Percentiles rank a stretch among this genome's conserved stretches.
These are phyloP conservation scores for Cephalopterus ornatus DNA, from an alignment of 2,113 vertebrate species.

Conservation along the genomic window DNA sequence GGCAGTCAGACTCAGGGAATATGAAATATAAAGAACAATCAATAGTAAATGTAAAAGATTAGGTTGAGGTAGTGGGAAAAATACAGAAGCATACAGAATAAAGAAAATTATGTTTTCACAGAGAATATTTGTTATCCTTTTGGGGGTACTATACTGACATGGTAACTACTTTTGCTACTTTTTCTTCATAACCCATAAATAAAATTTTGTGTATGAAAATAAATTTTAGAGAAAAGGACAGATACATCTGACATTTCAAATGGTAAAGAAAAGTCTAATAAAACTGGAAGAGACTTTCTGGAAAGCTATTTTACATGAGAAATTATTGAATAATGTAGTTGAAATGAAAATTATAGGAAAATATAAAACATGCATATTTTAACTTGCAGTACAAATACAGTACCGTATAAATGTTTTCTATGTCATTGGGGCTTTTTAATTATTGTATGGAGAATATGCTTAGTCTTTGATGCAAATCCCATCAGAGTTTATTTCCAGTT, in stretches of 20 bases:
- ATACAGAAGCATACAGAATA: not conserved
- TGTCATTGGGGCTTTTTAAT: not conserved
- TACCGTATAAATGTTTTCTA: not conserved
- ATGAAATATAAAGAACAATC: not conserved
- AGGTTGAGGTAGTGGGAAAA: not conserved
- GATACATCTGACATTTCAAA: not conserved
- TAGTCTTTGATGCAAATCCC: not conserved
- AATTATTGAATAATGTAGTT: not conserved
- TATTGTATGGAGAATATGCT: not conserved
- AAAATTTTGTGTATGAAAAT: not conserved
- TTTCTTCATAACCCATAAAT: not conserved
- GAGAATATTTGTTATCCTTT: not conserved
- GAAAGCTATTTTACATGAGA: not conserved
- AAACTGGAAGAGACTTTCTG: not conserved
- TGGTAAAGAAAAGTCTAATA: not conserved
- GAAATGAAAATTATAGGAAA: not conserved
- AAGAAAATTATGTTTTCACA: not conserved
- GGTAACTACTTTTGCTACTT: not conserved
- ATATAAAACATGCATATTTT: not conserved
- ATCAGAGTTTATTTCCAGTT: not conserved
- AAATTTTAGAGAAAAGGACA: not conserved
- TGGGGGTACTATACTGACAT: not conserved
- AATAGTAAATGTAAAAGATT: not conserved
- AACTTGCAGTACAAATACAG: not conserved
- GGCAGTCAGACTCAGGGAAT: not conserved